A percentile compares a stretch with the other conserved stretches of the same genome.
Evolutionary conservation across 2,113 vertebrate genomes (phyloP).

Genomic region (Hipposideros armiger): DNA sequence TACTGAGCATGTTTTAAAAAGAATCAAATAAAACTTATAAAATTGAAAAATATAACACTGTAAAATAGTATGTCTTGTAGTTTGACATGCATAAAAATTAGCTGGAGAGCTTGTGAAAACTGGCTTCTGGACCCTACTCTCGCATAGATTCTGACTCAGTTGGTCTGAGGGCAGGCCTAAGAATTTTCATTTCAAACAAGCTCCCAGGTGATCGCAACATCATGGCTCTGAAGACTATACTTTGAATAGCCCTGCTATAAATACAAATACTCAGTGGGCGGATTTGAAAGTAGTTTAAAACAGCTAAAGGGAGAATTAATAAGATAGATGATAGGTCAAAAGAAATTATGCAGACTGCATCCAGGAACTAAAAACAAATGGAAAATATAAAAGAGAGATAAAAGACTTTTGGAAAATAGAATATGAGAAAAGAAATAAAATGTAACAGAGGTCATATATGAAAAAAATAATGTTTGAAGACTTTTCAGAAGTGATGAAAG

Average conservation of each 20-base stretch:
- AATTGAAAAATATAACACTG: neutral
- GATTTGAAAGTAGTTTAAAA: neutral
- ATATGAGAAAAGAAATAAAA: neutral
- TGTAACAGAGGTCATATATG: neutral
- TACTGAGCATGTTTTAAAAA: neutral
- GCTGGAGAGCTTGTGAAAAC: neutral
- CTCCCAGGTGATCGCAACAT: neutral
- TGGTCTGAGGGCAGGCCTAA: neutral
- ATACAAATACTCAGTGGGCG: neutral
- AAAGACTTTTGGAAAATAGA: neutral
- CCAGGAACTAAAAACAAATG: neutral
- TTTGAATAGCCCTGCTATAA: neutral
- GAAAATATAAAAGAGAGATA: neutral
- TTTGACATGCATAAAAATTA: neutral
- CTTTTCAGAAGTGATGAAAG: neutral
- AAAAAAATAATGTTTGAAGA: neutral
- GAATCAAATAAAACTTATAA: slow-evolving; percentile 1
- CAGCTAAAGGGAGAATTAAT: neutral
- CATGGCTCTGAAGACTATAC: neutral
- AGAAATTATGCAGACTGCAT: neutral
- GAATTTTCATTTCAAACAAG: neutral
- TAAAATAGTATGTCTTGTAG: neutral
- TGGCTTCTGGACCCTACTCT: neutral
- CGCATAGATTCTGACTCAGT: neutral
- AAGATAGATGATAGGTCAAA: neutral